phyloP scores from a whole-genome alignment of 2,888 invertebrate genomes.

The Agriopis aurantiaria region DNA sequence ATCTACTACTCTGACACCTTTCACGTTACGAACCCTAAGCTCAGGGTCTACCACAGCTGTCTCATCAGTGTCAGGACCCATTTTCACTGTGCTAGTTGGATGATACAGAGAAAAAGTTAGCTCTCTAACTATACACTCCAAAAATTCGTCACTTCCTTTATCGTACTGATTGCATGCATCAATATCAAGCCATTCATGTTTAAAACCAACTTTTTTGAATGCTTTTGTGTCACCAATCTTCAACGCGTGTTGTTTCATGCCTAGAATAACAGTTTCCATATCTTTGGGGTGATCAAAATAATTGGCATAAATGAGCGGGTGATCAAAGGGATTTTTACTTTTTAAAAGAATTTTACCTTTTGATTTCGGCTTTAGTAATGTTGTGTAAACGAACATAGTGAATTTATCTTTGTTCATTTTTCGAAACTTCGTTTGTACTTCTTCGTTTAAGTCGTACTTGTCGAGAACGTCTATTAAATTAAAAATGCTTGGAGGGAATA shows the following conservation, averaged over 20 bases:
- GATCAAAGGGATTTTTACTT: conserved; percentile 88
- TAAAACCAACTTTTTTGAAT: conserved; percentile 59
- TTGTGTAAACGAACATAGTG: conserved; percentile 80
- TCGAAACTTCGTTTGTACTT: conserved; percentile 56
- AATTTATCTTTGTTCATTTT: conserved; percentile 60
- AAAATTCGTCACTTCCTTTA: conserved; percentile 57
- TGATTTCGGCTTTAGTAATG: conserved; percentile 89
- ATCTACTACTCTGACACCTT: conserved; percentile 87
- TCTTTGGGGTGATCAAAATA: conserved; percentile 87
- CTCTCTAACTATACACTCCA: conserved; percentile 64
- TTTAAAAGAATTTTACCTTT: conserved; percentile 88
- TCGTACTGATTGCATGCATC: conserved; percentile 62
- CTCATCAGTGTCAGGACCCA: conserved; percentile 83
- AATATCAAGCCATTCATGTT: conserved; percentile 65
- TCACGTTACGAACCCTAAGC: conserved; percentile 82
- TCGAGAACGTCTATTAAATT: conserved; percentile 60
- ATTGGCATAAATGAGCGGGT: conserved; percentile 88
- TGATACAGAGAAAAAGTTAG: conserved; percentile 87
- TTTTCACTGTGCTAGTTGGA: conserved; percentile 88
- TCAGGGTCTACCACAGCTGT: conserved; percentile 86
- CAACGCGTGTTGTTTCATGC: conserved; percentile 56
- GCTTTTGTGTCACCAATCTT: conserved; percentile 61
- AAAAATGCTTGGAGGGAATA: conserved; percentile 57
- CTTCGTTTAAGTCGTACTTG: conserved; percentile 59
- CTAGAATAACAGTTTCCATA: conserved; percentile 62